A percentile compares a stretch with the other conserved stretches of the same genome.
phyloP scores from a whole-genome alignment of 64 coral and sea anemone species.

The Montipora sp. region DNA sequence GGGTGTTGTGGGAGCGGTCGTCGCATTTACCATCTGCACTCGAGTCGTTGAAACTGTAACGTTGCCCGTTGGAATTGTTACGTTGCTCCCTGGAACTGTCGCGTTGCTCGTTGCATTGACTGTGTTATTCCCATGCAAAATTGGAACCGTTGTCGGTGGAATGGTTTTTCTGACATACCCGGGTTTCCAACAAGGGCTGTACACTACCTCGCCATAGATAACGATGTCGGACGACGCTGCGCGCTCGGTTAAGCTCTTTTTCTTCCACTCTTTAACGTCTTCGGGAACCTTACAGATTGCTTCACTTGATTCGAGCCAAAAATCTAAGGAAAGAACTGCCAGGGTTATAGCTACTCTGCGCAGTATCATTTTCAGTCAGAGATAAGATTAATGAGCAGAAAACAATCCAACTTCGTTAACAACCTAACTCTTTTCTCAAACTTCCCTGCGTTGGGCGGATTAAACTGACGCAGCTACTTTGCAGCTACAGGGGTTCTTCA shows the following conservation, averaged over 20 bases:
- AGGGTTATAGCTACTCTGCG: not conserved
- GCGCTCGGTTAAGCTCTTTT: slow-evolving; percentile 54
- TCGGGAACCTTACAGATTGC: slow-evolving; percentile 15
- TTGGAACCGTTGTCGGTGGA: not conserved
- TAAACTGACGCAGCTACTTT: not conserved
- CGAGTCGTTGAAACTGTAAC: not conserved
- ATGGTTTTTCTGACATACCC: slow-evolving; percentile 16
- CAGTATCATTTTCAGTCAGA: not conserved
- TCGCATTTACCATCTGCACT: not conserved
- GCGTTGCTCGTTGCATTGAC: not conserved
- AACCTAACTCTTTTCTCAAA: not conserved
- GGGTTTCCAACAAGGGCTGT: slow-evolving; percentile 64
- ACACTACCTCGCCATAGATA: slow-evolving; percentile 78
- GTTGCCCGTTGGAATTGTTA: not conserved
- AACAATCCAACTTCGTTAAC: not conserved
- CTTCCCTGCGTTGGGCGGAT: not conserved
- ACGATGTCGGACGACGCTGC: slow-evolving; percentile 73
- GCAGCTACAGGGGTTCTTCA: not conserved
- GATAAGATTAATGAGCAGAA: not conserved
- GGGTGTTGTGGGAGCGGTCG: not conserved
- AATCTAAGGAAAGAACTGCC: not conserved
- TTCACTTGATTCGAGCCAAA: slow-evolving; percentile 1
- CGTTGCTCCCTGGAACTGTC: not conserved
- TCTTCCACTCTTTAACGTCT: slow-evolving; percentile 52
- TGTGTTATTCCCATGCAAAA: not conserved